Evolutionary conservation across 2,113 vertebrate genomes (phyloP), one percentile per base, ranked within the genome.

Genomic region (Suricata suricatta): DNA sequence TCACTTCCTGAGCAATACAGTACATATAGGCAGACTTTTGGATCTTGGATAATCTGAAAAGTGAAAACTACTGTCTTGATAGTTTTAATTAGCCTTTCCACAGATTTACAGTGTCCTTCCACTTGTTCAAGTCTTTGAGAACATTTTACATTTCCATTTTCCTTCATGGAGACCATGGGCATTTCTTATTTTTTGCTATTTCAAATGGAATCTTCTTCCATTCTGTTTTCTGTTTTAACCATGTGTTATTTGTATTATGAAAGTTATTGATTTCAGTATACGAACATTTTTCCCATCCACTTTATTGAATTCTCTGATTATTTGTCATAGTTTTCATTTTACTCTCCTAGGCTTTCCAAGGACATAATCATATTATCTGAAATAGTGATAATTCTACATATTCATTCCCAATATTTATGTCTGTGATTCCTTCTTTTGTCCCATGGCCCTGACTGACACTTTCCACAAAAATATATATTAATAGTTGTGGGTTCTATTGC

Each of bases 241-340:
- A 6, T 66, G 29, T 93, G n/a, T 60, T 96, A 47, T 76, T 87
- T 44, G 57, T 88, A n/a, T 54, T 72, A 66, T 83, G n/a, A 83
- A 96, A 89, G 63, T 72, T 91, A 91, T 74, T 74, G 54, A 82
- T 91, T 87, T 80, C n/a, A 52, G 12, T 52, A 64, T 74, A 69
- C 79, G 95, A 93, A 86, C 85, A 35, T 79, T 85, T 21, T 92
- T 63, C 38, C 29, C 23, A 72, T 9, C 63, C 1, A 31, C 17
- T 76, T 90, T 93, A 60, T 88, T 95, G 16, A 71, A 82, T 93
- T 74, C 12, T 88, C 9, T 88, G 69, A 41, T 93, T 82, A 95
- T 82, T 97, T 95, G 38, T 76, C 92, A 47, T 69, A 29, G 41
- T 74, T 95, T 91, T 93, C 60, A 69, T 1, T 96, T 95, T 87